Conservation (phyloP, 2,888 invertebrate species). For the Vandiemenella viatica region DNA sequence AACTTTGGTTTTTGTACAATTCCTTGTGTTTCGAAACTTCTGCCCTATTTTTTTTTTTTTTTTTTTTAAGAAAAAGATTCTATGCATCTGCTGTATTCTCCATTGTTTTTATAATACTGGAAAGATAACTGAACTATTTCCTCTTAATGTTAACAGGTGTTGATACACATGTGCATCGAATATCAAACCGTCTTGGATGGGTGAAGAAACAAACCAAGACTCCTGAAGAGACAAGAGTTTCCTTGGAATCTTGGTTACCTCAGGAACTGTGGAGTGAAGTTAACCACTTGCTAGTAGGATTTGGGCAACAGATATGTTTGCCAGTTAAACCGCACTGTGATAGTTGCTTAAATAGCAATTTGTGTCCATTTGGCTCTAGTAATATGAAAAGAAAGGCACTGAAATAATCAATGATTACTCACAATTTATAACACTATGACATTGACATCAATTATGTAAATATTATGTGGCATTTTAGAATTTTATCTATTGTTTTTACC, state of each 20-base stretch:
- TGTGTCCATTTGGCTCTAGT: constrained; percentile 56
- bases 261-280: constrained; percentile 69
- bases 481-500: too few species aligned
- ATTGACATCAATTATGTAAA: too few species aligned
- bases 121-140: too few species aligned
- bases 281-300: constrained; percentile 86
- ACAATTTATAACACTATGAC: too few species aligned
- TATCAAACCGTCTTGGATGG: constrained; percentile 83
- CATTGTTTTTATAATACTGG: too few species aligned
- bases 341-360: constrained; percentile 61
- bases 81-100: too few species aligned
- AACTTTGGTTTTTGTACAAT: too few species aligned
- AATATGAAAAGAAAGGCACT: constrained; percentile 2
- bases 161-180: constrained; percentile 95
- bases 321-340: constrained; percentile 69
- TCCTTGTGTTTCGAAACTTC: too few species aligned
- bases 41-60: too few species aligned
- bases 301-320: constrained; percentile 86
- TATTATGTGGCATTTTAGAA: too few species aligned
- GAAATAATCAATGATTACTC: too few species aligned
- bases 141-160: constrained; percentile 61
- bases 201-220: constrained; percentile 51
- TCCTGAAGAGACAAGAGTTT: constrained; percentile 76
- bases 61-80: too few species aligned
- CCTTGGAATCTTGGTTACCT: constrained; percentile 81